Evolutionary conservation across 2,888 invertebrate species (phyloP), one percentile per base, ranked within the genome.

Genomic region (Athripsodes cinereus): DNA sequence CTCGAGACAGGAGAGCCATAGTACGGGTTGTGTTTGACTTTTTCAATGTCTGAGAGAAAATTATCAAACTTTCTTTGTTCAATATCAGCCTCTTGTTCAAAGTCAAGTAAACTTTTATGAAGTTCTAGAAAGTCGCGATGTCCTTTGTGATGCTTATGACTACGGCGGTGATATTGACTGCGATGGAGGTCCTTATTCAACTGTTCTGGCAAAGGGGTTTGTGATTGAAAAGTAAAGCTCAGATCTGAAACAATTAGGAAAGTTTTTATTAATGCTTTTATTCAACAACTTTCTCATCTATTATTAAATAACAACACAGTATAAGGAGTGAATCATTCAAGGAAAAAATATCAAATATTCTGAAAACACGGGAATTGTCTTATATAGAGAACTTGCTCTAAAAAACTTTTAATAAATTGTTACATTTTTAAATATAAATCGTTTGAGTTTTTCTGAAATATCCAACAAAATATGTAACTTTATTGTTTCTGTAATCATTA

Each of bases 81-180:
- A 11, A 19, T 19, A 47, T 47, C 21, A 2, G 47, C 19, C 19
- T 47, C 20, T 20, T 47, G 20, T 47, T 47, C 21, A 16, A 47
- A 47, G 16, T 53, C 26, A 5, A 34, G 26, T 18, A 55, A 54
- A 35, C 53, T 49, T 13, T 50, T 50, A 8, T 53, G 44, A 51
- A 35, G 22, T 46, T 61, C 55, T 20, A 40, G 51, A 46, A 52
- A 48, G 21, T 59, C 58, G 50, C 44, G 51, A 55, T 21, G 46
- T 22, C 13, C 35, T 49, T 50, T 19, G 56, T 58, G 60, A 22
- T 60, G 53, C 10, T 60, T 53, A 16, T 60, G 56, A 26, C 26
- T 34, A 22, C 57, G 53, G 22, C 57, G 60, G 13, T 57, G 34
- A 18, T 53, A 40, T 16, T 53, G 50, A 18, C 49, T 48, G 19